Conservation (phyloP, 2,888 invertebrate genomes). For the Zonitis immaculata region DNA sequence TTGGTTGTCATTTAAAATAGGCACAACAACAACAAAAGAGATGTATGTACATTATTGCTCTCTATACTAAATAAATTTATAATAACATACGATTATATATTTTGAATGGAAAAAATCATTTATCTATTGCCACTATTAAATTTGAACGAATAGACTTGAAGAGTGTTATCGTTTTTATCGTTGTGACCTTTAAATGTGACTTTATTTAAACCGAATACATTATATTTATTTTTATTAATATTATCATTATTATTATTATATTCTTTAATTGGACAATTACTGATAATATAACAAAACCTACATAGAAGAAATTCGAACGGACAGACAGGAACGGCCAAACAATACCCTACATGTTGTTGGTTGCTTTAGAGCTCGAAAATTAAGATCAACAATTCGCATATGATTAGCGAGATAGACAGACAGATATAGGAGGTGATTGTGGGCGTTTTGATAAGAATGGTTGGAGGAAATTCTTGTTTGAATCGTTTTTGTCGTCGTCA, state of each 20-base stretch:
- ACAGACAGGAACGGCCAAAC: neutral
- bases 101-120: slow-evolving; percentile 11
- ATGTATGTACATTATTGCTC: neutral
- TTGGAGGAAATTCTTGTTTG: too few relatives aligned
- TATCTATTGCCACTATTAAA: slow-evolving; percentile 12
- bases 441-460: too few relatives aligned
- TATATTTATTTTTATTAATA: neutral
- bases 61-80: slow-evolving; percentile 15
- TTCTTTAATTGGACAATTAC: neutral
- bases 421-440: too few relatives aligned
- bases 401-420: too few relatives aligned
- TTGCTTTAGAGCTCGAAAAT: too few relatives aligned
- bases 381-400: too few relatives aligned
- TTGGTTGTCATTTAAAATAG: slow-evolving; percentile 4
- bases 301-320: neutral
- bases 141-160: slow-evolving; percentile 18
- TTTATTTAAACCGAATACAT: slow-evolving; percentile 5
- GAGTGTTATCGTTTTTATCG: slow-evolving; percentile 25
- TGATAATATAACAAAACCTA: neutral
- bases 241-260: neutral
- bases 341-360: too few relatives aligned
- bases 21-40: slow-evolving; percentile 12
- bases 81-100: slow-evolving; percentile 8
- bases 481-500: too few relatives aligned
- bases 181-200: slow-evolving; percentile 23